These are phyloP conservation scores for Crocallis elinguaria DNA, from an alignment of 2,888 invertebrate species.

Conservation along the genomic window DNA sequence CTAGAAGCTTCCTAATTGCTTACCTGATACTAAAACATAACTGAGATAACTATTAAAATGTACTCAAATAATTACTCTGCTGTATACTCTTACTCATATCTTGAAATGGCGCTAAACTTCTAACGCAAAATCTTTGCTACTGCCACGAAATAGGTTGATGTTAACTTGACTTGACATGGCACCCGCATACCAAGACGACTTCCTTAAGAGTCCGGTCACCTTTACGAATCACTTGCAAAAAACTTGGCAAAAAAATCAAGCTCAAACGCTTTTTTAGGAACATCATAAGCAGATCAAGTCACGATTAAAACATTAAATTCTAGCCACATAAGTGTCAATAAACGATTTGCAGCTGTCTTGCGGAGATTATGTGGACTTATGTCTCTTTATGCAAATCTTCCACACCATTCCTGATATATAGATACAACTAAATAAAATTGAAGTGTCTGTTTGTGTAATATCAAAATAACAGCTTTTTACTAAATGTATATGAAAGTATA, in stretches of 20 bases:
- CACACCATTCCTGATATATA: conserved; percentile 54
- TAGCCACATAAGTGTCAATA: conserved; percentile 16
- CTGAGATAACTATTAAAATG: no score
- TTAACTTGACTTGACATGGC: conserved; percentile 11
- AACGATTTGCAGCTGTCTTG: conserved; percentile 23
- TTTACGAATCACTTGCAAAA: conserved; percentile 18
- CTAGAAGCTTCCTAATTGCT: no score
- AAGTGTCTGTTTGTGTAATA: no score
- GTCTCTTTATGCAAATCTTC: conserved; percentile 66
- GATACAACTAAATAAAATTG: no score
- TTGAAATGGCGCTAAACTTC: no score
- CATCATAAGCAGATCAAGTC: conserved; percentile 13
- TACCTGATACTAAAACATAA: no score
- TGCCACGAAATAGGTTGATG: conserved; percentile 8
- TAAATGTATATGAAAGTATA: no score
- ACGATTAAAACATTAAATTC: conserved; percentile 16
- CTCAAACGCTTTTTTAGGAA: conserved; percentile 11
- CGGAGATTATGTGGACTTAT: conserved; percentile 36
- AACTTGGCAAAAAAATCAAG: conserved; percentile 13
- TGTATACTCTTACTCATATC: no score
- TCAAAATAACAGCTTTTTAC: no score
- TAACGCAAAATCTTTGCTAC: not conserved
- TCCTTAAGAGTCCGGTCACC: conserved; percentile 29
- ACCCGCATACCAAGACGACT: conserved; percentile 19
- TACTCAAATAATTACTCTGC: no score